Conservation (phyloP, 2,113 vertebrate species). For the Leptobrachium leishanense region DNA sequence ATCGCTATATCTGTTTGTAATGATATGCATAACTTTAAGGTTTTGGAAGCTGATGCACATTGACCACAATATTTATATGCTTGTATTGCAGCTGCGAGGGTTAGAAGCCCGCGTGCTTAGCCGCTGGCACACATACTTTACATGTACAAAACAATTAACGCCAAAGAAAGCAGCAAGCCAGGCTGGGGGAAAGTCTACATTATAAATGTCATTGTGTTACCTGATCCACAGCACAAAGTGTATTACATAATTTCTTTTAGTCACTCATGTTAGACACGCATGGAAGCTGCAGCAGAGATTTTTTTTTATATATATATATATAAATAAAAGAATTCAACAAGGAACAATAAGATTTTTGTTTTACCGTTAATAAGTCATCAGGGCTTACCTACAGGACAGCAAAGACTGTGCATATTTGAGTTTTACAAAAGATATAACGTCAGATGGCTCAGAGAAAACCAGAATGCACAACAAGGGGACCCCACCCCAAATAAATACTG, state of each 20-base stretch:
- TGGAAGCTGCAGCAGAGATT: background rate
- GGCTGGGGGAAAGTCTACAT: background rate
- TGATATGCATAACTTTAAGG: background rate
- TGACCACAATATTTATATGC: background rate
- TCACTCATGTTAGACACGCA: background rate
- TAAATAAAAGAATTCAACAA: no score
- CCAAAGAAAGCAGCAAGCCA: background rate
- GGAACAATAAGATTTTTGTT: no score
- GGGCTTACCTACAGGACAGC: no score
- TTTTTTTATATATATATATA: background rate
- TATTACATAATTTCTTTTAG: conserved; percentile 12
- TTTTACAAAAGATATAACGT: no score
- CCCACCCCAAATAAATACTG: no score
- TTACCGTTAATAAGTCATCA: no score
- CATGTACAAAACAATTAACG: conserved; percentile 22
- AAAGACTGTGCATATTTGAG: no score
- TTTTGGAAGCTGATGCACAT: conserved; percentile 11
- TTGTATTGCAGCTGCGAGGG: background rate
- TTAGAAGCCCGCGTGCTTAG: background rate
- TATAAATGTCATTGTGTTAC: conserved; percentile 5
- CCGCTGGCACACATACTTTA: conserved; percentile 18
- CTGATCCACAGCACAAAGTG: conserved; percentile 5
- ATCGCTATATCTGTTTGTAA: conserved; percentile 1
- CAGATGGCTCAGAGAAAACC: no score
- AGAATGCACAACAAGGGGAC: no score